A percentile compares a stretch with the other conserved stretches of the same genome.
These are phyloP conservation scores for Physella acuta DNA, from an alignment of 1,140 invertebrate species.

Conservation along the genomic window DNA sequence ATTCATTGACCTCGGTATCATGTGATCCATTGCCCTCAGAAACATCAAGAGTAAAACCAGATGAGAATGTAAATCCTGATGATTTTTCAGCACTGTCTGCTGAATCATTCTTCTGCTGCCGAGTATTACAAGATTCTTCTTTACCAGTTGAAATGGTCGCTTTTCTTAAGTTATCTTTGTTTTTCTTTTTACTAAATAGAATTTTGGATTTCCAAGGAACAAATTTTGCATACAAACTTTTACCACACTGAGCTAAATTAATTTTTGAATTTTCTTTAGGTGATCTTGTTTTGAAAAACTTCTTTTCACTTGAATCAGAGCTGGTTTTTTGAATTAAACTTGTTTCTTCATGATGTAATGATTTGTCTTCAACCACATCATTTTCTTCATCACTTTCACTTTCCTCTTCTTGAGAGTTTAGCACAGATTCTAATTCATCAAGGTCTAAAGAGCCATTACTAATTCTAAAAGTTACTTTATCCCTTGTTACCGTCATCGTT, in stretches of 20 bases:
- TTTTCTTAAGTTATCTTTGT: neutral
- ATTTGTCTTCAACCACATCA: too few species aligned
- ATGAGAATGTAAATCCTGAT: constrained; percentile 4
- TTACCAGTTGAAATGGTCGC: neutral
- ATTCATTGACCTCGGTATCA: too few species aligned
- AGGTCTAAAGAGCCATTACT: neutral
- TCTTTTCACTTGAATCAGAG: too few species aligned
- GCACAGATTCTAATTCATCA: too few species aligned
- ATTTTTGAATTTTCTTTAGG: neutral
- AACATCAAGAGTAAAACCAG: too few species aligned
- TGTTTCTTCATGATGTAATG: too few species aligned
- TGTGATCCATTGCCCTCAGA: too few species aligned
- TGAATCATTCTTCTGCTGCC: neutral
- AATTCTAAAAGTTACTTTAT: constrained; percentile 5
- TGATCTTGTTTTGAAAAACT: constrained; percentile 25
- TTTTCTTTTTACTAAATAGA: neutral
- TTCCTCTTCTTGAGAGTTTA: too few species aligned
- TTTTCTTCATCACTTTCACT: too few species aligned
- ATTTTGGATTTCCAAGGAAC: neutral
- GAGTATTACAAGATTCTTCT: too few species aligned
- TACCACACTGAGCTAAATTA: neutral
- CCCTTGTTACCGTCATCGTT: neutral
- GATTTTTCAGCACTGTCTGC: neutral
- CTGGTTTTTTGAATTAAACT: too few species aligned
- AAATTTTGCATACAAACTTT: constrained; percentile 4